Base-by-base conservation (phyloP, 2,888 invertebrate species). In the Dynastes maya region DNA sequence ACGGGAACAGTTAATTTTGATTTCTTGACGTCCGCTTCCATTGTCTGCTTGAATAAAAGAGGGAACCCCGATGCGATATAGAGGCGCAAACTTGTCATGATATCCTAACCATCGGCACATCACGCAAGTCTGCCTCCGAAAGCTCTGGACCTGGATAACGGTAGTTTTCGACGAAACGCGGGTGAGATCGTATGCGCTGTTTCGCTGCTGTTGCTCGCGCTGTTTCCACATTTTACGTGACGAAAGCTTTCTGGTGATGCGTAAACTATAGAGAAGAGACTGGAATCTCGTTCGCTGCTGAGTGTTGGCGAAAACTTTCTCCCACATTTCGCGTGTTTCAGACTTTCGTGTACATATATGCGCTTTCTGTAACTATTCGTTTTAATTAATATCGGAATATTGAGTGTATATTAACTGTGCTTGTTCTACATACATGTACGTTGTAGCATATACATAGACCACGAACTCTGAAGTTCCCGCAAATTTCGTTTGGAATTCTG, bases 101-200 rank as follows among this genome's bases (percentile, higher is more conserved):
- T 78, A 78, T 67, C 45, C 40, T 32, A 13, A 63, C 29, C 32
- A 4, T 55, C 8, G 55, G 40, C 77, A 77, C 61, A 74, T 61
- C 72, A 78, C 78, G 78, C 78, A 78, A 78, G 78, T 78, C 78
- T 78, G 78, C 78, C 37, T 78, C 65, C 64, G 45, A 51, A 72
- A 64, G 55, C 55, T 58, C 65, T 72, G 78, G 78, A 78, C 78
- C 78, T 37, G 78, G 78, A 72, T 65, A 37, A 49, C 71, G 61
- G 78, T 78, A 78, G 78, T 78, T 78, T 78, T 53, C 55, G 49
- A 29, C 78, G 64, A 58, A 78, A 65, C 78, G 72, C 16, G 64
- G 29, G 37, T 37, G 37, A 71, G 72, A 37, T 61, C 58, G 78
- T 72, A 72, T 61, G 72, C 61, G 22, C 51, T 51, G 55, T 68